Percentiles rank a stretch among this genome's conserved stretches.
phyloP scores from a whole-genome alignment of 2,888 invertebrate species.

The Limenitis camilla region DNA sequence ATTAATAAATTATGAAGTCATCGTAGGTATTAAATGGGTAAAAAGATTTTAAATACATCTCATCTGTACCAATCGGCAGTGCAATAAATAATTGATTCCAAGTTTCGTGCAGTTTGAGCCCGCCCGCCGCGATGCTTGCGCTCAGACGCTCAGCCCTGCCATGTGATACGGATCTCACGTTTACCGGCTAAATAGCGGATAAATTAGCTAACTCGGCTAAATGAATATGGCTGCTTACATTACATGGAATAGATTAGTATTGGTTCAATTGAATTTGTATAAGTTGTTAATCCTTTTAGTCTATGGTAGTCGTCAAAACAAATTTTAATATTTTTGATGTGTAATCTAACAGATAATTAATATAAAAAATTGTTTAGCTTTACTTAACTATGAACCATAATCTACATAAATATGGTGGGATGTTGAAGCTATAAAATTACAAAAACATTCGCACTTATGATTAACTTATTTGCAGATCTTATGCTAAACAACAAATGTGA shows the following conservation, averaged over 20 bases:
- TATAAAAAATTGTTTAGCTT: too few relatives aligned
- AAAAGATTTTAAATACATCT: not conserved
- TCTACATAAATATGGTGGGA: too few relatives aligned
- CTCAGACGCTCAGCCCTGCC: slow-evolving; percentile 46
- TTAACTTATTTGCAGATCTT: too few relatives aligned
- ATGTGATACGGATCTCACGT: slow-evolving; percentile 67
- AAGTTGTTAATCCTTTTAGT: too few relatives aligned
- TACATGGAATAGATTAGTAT: slow-evolving; percentile 20
- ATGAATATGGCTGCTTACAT: slow-evolving; percentile 47
- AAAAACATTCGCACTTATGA: too few relatives aligned
- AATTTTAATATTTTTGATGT: too few relatives aligned
- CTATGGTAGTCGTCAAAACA: too few relatives aligned
- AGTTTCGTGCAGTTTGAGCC: slow-evolving; percentile 36
- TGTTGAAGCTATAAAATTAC: too few relatives aligned
- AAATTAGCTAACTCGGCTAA: slow-evolving; percentile 66
- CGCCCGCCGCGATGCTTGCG: slow-evolving; percentile 56
- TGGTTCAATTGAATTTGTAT: slow-evolving; percentile 7
- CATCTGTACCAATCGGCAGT: slow-evolving; percentile 19
- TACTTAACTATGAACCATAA: too few relatives aligned
- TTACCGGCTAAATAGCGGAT: slow-evolving; percentile 67
- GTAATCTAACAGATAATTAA: too few relatives aligned
- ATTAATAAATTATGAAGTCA: too few relatives aligned
- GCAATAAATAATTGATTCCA: slow-evolving; percentile 32
- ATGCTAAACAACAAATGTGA: not conserved
- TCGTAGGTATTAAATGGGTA: too few relatives aligned